phyloP scores from a whole-genome alignment of 2,888 invertebrate species.

The Peribatodes rhomboidaria region DNA sequence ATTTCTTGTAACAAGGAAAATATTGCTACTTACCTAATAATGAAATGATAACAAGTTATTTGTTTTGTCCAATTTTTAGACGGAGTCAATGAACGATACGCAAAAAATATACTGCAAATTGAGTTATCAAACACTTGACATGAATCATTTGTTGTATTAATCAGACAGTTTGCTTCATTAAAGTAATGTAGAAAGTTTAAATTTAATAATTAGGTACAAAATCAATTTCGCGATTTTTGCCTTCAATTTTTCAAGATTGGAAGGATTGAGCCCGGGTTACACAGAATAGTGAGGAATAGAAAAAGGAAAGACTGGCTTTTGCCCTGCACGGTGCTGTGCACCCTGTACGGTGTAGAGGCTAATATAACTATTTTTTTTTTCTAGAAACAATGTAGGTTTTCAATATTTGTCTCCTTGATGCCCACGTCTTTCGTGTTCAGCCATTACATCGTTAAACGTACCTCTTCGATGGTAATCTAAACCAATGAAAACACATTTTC shows the following conservation, averaged over 20 bases:
- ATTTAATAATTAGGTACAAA: not conserved
- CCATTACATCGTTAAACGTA: no score
- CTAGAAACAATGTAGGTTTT: no score
- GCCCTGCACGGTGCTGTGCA: no score
- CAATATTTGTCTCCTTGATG: no score
- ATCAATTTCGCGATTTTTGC: not conserved
- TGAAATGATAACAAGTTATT: conserved; percentile 37
- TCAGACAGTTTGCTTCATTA: not conserved
- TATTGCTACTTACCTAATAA: conserved; percentile 1
- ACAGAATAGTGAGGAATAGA: no score
- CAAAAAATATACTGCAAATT: conserved; percentile 21
- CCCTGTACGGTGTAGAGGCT: no score
- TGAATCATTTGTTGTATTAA: not conserved
- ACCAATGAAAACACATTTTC: not conserved
- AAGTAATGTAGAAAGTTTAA: not conserved
- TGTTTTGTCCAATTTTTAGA: conserved; percentile 37
- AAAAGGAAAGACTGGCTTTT: no score
- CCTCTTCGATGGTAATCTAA: not conserved
- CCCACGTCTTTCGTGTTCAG: no score
- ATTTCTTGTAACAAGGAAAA: not conserved
- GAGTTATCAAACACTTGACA: conserved; percentile 16
- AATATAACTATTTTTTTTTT: no score
- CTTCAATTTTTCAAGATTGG: no score
- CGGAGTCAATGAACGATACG: conserved; percentile 54
- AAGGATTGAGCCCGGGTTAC: no score